Conservation (phyloP, 2,113 vertebrate genomes). For the Pandion haliaetus region DNA sequence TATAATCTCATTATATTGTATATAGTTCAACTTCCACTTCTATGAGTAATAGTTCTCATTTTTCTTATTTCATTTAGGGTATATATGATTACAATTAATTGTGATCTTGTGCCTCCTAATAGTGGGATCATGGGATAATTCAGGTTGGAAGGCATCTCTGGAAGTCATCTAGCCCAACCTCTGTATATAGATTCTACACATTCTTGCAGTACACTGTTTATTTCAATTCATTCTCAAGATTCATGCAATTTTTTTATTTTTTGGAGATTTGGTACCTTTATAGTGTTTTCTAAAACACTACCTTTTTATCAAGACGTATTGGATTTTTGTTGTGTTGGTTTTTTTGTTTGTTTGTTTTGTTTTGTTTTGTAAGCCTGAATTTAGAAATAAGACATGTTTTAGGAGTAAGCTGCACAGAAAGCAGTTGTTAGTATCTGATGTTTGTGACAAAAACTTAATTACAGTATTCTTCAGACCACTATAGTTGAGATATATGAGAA, state of each 20-base stretch:
- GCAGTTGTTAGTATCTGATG: background rate
- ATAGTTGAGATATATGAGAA: background rate
- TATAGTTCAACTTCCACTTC: background rate
- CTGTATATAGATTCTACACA: background rate
- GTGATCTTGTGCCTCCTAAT: background rate
- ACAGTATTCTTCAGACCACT: background rate
- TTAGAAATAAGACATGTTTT: background rate
- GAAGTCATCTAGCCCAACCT: background rate
- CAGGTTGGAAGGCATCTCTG: background rate
- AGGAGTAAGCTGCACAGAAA: background rate
- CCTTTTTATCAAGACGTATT: background rate
- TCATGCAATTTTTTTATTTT: background rate
- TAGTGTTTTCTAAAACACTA: background rate
- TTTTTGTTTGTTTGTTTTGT: background rate
- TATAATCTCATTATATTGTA: background rate
- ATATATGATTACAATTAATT: background rate
- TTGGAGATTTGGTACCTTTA: background rate
- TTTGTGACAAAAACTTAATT: background rate
- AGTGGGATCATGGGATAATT: background rate
- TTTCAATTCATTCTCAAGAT: background rate
- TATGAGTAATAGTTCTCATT: background rate
- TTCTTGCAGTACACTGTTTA: background rate
- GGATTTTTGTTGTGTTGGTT: background rate
- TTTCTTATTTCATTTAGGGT: background rate
- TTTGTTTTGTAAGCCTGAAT: background rate